Conservation (phyloP, 2,113 vertebrate species). For the Andinoacara biseriatus region DNA sequence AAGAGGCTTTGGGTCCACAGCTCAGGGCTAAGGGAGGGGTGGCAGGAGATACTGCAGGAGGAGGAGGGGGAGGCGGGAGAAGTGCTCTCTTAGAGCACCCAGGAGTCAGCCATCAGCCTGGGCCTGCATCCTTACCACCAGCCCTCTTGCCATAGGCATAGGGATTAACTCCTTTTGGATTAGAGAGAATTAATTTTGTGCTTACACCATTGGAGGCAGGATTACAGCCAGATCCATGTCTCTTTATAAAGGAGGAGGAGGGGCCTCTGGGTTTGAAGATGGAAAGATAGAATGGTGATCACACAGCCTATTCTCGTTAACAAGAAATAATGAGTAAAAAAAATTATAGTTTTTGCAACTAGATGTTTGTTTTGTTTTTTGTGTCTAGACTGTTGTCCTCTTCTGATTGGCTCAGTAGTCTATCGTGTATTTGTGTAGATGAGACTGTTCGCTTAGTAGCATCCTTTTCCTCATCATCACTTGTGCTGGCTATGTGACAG, state of each 20-base stretch:
- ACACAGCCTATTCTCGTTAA: constrained; percentile 5
- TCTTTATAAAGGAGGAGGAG: constrained; percentile 59
- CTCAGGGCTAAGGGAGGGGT: constrained; percentile 50
- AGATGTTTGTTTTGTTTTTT: background rate
- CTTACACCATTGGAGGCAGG: constrained; percentile 80
- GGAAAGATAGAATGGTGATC: constrained; percentile 51
- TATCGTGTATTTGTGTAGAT: constrained; percentile 23
- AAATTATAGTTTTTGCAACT: background rate
- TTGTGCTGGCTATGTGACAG: constrained; percentile 32
- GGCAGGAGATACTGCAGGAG: constrained; percentile 10
- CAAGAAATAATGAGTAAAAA: background rate
- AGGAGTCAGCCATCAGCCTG: constrained; percentile 64
- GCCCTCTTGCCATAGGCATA: constrained; percentile 63
- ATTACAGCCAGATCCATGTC: constrained; percentile 78
- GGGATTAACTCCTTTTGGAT: constrained; percentile 80
- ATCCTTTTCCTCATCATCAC: constrained; percentile 29
- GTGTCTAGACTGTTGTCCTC: background rate
- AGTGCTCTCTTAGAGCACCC: constrained; percentile 40
- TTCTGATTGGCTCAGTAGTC: constrained; percentile 10
- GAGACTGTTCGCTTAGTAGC: constrained; percentile 23
- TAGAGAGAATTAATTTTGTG: constrained; percentile 82
- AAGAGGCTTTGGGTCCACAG: constrained; percentile 76
- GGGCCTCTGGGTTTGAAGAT: constrained; percentile 62
- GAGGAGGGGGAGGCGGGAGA: constrained; percentile 14
- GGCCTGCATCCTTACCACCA: constrained; percentile 48